phyloP scores from a whole-genome alignment of 1,140 invertebrate genomes.

The Zaprionus ghesquierei region DNA sequence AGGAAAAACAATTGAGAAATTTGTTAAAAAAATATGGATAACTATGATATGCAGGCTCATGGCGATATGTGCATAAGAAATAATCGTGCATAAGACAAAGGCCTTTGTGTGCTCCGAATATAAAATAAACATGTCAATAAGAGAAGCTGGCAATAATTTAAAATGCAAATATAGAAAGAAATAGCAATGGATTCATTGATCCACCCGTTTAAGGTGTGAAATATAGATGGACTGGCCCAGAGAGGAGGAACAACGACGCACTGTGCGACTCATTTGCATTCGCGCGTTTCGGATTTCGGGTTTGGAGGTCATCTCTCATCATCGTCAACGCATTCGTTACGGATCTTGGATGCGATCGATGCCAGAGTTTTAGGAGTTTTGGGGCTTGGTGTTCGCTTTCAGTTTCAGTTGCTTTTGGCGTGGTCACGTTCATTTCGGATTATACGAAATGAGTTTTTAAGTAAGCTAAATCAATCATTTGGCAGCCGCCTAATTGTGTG shows the following conservation, averaged over 20 bases:
- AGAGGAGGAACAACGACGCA: constrained; percentile 46
- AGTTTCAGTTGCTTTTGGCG: constrained; percentile 35
- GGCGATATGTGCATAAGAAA: constrained; percentile 51
- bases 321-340: constrained; percentile 36
- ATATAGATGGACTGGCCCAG: constrained; percentile 58
- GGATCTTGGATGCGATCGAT: constrained; percentile 32
- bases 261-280: constrained; percentile 62
- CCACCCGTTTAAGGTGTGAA: constrained; percentile 73
- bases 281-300: constrained; percentile 18
- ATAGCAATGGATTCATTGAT: constrained; percentile 54
- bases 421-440: constrained; percentile 56
- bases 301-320: constrained; percentile 42
- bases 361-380: constrained; percentile 18
- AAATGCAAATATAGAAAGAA: constrained; percentile 72
- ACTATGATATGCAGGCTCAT: constrained; percentile 40
- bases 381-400: constrained; percentile 10
- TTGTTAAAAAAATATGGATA: constrained; percentile 44
- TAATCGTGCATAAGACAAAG: constrained; percentile 61
- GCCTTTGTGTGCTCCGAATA: constrained; percentile 47
- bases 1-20: constrained; percentile 66
- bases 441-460: constrained; percentile 73
- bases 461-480: constrained; percentile 78
- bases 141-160: constrained; percentile 64
- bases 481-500: constrained; percentile 62
- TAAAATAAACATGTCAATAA: constrained; percentile 77